These are phyloP conservation scores for Sitta carolinensis DNA, from an alignment of 2,797 vertebrate genomes.

Conservation along the genomic window DNA sequence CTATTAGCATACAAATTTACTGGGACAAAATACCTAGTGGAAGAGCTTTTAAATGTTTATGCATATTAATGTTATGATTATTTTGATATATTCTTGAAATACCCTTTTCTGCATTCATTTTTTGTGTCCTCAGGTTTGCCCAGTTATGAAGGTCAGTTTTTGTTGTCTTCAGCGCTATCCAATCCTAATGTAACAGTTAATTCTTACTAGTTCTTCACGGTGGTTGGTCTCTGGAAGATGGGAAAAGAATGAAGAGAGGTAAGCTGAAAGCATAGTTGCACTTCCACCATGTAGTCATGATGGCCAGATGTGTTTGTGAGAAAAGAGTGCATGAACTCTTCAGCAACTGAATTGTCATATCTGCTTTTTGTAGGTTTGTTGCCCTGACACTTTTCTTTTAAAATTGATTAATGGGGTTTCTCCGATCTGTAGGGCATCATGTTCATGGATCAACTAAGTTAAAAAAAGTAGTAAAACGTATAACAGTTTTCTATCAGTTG, in stretches of 20 bases:
- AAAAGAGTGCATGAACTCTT: neutral
- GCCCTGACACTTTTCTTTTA: neutral
- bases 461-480: neutral
- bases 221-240: neutral
- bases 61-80: neutral
- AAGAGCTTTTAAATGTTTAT: neutral
- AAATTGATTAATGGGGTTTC: neutral
- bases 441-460: neutral
- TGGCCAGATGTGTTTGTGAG: neutral
- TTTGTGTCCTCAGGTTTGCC: neutral
- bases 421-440: neutral
- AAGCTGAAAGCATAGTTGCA: neutral
- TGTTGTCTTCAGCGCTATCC: neutral
- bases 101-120: neutral
- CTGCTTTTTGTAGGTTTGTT: neutral
- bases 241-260: neutral
- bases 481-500: neutral
- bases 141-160: neutral
- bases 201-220: neutral
- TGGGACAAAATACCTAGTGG: neutral
- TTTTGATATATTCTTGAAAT: neutral
- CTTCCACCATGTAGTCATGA: accelerated
- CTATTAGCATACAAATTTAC: neutral
- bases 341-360: neutral
- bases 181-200: neutral